A percentile compares a stretch with the other conserved stretches of the same genome.
phyloP scores from a whole-genome alignment of 2,888 invertebrate genomes.

The Proisotoma minuta region DNA sequence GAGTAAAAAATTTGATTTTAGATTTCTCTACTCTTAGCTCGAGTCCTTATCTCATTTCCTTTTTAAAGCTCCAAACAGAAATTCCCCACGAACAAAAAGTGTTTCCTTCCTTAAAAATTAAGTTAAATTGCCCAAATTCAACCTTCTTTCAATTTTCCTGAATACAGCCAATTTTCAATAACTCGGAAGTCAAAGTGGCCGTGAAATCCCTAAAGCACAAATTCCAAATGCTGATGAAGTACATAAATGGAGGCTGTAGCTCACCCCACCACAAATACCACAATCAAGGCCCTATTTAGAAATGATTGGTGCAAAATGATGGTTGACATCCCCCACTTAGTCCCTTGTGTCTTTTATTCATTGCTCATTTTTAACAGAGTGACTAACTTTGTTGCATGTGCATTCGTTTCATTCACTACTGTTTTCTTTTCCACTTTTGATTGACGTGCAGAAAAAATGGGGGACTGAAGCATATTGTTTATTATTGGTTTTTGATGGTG shows the following conservation, averaged over 20 bases:
- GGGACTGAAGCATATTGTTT: too few species aligned
- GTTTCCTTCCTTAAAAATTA: neutral
- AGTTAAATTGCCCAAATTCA: neutral
- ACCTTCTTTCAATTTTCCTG: neutral
- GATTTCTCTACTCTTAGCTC: too few species aligned
- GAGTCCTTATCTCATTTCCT: too few species aligned
- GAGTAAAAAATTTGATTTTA: too few species aligned
- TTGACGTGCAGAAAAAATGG: constrained; percentile 4
- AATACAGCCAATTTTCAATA: neutral
- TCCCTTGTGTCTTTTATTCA: neutral
- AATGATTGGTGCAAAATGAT: neutral
- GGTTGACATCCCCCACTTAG: neutral
- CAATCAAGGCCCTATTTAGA: neutral
- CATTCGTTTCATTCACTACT: neutral
- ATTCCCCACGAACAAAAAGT: neutral
- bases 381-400: neutral
- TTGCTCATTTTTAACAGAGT: neutral
- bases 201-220: constrained; percentile 40
- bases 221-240: too few species aligned
- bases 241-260: too few species aligned
- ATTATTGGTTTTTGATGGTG: too few species aligned
- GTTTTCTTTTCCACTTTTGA: neutral
- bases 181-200: constrained; percentile 23
- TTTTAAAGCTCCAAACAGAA: too few species aligned
- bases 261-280: too few species aligned